A percentile compares a stretch with the other conserved stretches of the same genome.
phyloP scores from a whole-genome alignment of 2,797 vertebrate genomes.

The Acipenser ruthenus region DNA sequence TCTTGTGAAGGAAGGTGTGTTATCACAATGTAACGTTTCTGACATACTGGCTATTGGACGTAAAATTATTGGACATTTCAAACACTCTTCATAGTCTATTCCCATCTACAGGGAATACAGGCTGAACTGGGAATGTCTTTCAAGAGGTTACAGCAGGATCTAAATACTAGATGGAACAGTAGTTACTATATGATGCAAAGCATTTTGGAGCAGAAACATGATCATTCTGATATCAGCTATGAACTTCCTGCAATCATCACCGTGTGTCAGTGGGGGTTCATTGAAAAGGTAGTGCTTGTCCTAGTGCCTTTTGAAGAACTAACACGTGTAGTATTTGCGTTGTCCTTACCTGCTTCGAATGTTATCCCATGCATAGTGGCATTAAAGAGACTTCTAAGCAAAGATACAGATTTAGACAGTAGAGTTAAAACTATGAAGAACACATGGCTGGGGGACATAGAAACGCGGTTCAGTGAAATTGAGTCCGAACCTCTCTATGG shows the following conservation, averaged over 20 bases:
- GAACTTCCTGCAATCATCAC: slow-evolving; percentile 16
- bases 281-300: slow-evolving; percentile 16
- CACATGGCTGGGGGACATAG: no score
- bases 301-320: slow-evolving; percentile 13
- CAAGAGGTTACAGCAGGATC: slow-evolving; percentile 18
- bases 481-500: no score
- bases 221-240: not conserved
- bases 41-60: slow-evolving; percentile 10
- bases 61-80: slow-evolving; percentile 27
- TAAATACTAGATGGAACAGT: slow-evolving; percentile 22
- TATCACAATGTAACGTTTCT: slow-evolving; percentile 15
- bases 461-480: no score
- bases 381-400: no score
- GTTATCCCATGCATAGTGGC: no score
- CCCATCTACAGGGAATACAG: slow-evolving; percentile 15
- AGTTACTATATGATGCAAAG: slow-evolving; percentile 20
- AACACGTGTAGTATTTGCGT: not conserved
- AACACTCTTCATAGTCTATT: slow-evolving; percentile 21
- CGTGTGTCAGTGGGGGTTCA: slow-evolving; percentile 16
- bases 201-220: slow-evolving; percentile 19
- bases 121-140: not conserved
- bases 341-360: no score
- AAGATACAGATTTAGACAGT: no score
- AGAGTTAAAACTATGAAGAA: no score
- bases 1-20: not conserved